These are phyloP conservation scores for Protomyctophum bolini DNA, from an alignment of 2,113 vertebrate genomes.

Conservation along the genomic window DNA sequence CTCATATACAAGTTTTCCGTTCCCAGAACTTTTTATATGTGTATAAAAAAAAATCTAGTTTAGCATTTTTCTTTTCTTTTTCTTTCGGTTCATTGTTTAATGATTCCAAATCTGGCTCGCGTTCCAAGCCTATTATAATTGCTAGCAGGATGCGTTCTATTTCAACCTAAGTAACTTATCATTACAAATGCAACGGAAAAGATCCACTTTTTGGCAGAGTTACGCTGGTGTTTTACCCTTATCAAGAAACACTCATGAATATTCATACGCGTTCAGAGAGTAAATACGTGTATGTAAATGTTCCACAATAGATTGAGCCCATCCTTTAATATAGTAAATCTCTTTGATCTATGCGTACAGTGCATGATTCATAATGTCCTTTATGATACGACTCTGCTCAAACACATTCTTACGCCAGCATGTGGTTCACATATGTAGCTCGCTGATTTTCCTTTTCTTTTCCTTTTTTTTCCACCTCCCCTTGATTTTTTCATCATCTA, in stretches of 20 bases:
- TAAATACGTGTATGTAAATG: constrained; percentile 72
- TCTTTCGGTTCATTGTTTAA: constrained; percentile 81
- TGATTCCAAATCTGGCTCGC: constrained; percentile 82
- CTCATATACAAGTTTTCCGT: constrained; percentile 58
- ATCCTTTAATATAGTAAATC: constrained; percentile 58
- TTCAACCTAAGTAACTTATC: constrained; percentile 71
- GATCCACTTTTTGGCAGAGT: constrained; percentile 73
- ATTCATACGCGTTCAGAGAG: constrained; percentile 56
- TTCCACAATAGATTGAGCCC: constrained; percentile 60
- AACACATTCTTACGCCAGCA: constrained; percentile 43
- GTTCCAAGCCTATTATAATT: constrained; percentile 80
- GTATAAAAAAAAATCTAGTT: constrained; percentile 69
- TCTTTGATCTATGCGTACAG: constrained; percentile 55
- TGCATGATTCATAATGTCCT: constrained; percentile 59
- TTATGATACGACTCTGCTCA: constrained; percentile 42
- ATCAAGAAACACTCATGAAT: constrained; percentile 72
- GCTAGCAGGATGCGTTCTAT: constrained; percentile 80
- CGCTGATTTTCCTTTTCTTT: constrained; percentile 33
- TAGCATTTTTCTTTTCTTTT: constrained; percentile 58
- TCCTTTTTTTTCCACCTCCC: not conserved
- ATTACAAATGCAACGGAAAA: constrained; percentile 62
- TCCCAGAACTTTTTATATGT: constrained; percentile 72
- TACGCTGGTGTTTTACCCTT: constrained; percentile 68
- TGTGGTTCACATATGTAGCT: constrained; percentile 66
- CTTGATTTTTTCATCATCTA: constrained; percentile 12